Percentiles rank a stretch among this genome's conserved stretches.
phyloP scores from a whole-genome alignment of 2,888 invertebrate genomes.

The Synergus umbraculus region DNA sequence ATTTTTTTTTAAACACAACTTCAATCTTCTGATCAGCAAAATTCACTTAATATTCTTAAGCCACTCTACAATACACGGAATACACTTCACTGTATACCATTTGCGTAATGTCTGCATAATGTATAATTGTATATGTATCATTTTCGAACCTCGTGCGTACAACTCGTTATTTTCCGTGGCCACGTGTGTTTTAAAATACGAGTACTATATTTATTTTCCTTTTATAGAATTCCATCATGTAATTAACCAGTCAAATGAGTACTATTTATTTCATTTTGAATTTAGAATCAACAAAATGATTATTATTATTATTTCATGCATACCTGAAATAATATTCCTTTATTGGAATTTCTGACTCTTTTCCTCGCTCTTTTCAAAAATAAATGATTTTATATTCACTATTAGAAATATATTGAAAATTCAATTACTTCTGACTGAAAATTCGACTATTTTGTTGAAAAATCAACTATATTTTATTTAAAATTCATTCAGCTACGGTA shows the following conservation, averaged over 20 bases:
- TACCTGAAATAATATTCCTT: background rate
- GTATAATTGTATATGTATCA: background rate
- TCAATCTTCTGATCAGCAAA: background rate
- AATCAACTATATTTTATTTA: too few relatives aligned
- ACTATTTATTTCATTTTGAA: background rate
- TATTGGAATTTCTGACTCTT: background rate
- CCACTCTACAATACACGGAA: slow-evolving; percentile 10
- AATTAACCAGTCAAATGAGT: background rate
- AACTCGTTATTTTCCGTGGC: slow-evolving; percentile 14
- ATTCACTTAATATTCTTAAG: background rate
- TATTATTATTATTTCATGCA: background rate
- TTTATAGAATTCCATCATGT: background rate
- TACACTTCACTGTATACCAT: slow-evolving; percentile 8
- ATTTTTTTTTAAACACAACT: background rate
- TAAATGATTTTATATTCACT: too few relatives aligned
- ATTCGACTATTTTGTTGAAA: too few relatives aligned
- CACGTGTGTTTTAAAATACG: background rate
- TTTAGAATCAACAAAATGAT: background rate
- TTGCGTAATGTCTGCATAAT: slow-evolving; percentile 17
- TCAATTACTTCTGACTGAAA: too few relatives aligned
- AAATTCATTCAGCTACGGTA: too few relatives aligned
- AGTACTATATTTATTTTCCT: background rate
- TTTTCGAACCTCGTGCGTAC: slow-evolving; percentile 7
- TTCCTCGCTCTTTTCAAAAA: background rate
- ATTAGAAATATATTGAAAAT: too few relatives aligned